These are phyloP conservation scores for Gopherus flavomarginatus DNA, from an alignment of 2,113 vertebrate species.

Conservation along the genomic window DNA sequence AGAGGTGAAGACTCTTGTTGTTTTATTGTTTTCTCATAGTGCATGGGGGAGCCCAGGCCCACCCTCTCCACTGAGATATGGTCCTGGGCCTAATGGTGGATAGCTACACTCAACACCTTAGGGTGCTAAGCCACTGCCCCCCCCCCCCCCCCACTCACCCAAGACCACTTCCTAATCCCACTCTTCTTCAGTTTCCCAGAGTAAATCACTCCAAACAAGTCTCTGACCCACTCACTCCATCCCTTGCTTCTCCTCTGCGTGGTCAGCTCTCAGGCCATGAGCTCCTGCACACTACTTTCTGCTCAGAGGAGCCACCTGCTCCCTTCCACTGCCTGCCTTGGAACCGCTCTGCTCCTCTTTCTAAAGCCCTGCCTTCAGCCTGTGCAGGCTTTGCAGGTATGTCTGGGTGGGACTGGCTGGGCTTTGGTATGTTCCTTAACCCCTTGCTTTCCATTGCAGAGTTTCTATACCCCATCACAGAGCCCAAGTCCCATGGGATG, in stretches of 20 bases:
- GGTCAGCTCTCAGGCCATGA: no score
- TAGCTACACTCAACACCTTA: not conserved
- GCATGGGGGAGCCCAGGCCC: not conserved
- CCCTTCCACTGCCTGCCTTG: not conserved
- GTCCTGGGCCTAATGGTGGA: not conserved
- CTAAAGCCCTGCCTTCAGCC: not conserved
- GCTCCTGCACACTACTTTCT: not conserved
- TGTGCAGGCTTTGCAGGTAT: not conserved
- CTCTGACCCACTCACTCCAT: not conserved
- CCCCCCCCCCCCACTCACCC: no score
- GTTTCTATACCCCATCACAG: not conserved
- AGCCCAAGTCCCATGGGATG: not conserved
- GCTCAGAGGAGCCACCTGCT: not conserved
- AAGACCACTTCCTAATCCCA: no score
- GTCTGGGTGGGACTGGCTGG: not conserved
- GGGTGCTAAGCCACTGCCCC: no score
- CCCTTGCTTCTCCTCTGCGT: not conserved
- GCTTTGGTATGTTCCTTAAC: not conserved
- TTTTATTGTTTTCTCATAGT: not conserved
- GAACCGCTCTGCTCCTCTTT: not conserved
- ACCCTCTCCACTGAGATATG: not conserved
- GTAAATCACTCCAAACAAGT: not conserved
- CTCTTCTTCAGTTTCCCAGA: not conserved
- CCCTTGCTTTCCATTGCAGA: not conserved
- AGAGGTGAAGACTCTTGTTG: not conserved